Evolutionary conservation across 2,888 invertebrate species (phyloP).

Genomic region (Smittia aterrima): DNA sequence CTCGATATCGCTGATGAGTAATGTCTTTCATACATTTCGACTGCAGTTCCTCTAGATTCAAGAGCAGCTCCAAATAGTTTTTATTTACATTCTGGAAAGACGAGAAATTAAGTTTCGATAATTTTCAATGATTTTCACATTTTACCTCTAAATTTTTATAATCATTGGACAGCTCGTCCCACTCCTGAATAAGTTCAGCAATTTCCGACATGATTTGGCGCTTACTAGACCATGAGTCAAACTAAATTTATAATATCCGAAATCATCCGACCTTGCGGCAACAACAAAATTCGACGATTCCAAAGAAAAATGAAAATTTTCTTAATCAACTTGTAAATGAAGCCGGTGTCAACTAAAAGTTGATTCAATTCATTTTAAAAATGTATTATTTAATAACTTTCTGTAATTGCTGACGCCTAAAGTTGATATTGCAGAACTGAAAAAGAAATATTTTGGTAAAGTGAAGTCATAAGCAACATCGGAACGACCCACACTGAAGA

Average conservation of each 20-base stretch:
- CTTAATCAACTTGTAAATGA: too few relatives aligned
- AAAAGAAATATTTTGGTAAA: too few relatives aligned
- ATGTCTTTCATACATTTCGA: conserved; percentile 85
- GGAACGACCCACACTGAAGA: too few relatives aligned
- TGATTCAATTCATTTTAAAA: too few relatives aligned
- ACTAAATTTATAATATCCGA: not conserved
- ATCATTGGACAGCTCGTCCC: conserved; percentile 75
- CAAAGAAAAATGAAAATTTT: not conserved
- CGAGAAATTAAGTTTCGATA: conserved; percentile 45
- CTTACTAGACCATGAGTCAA: not conserved
- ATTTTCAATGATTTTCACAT: conserved; percentile 37
- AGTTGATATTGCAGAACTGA: too few relatives aligned
- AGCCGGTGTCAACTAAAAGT: too few relatives aligned
- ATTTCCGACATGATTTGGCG: conserved; percentile 43
- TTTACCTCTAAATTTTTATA: conserved; percentile 79
- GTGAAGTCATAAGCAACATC: too few relatives aligned
- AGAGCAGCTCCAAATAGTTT: conserved; percentile 79
- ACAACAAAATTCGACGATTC: not conserved
- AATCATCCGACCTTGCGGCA: not conserved
- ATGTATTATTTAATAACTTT: too few relatives aligned
- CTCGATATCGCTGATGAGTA: conserved; percentile 86
- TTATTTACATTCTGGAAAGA: conserved; percentile 69
- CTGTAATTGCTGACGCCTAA: too few relatives aligned
- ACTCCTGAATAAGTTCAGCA: conserved; percentile 62
- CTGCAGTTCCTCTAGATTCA: conserved; percentile 79